Evolutionary conservation across 2,113 vertebrate species (phyloP).

Genomic region (Zosterops borbonicus): DNA sequence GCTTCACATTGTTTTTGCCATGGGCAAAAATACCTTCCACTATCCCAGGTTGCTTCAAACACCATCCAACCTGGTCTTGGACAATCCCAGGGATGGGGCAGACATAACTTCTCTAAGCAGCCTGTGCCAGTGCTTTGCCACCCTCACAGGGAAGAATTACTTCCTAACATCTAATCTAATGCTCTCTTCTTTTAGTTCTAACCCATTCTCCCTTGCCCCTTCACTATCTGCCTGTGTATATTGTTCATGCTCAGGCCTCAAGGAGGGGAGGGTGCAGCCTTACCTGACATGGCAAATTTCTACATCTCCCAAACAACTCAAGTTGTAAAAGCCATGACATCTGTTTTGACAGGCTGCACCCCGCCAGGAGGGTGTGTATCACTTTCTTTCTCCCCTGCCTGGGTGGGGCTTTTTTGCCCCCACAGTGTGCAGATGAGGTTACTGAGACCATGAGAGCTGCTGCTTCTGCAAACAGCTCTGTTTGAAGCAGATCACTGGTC

Average conservation of each 20-base stretch:
- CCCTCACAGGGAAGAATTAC: neutral
- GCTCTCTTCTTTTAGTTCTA: neutral
- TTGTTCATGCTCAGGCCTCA: neutral
- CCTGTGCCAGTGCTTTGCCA: neutral
- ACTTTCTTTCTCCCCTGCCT: neutral
- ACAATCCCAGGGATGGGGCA: neutral
- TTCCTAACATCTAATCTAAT: neutral
- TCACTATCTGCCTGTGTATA: no score
- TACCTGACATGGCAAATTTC: accelerated
- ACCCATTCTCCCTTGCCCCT: neutral
- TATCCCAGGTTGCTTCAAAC: neutral
- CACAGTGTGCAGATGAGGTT: neutral
- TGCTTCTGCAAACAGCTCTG: neutral
- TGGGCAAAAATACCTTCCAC: neutral
- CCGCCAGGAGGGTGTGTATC: neutral
- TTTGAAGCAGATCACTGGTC: neutral
- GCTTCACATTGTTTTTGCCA: neutral
- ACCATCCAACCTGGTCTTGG: accelerated
- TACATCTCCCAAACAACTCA: neutral
- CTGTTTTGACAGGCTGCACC: neutral
- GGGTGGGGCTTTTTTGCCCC: neutral
- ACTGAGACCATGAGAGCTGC: neutral
- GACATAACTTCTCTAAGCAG: neutral
- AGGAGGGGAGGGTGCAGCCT: neutral
- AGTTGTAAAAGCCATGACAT: neutral